Conservation (phyloP, 2,888 invertebrate genomes). For the Lumbricus terrestris region DNA sequence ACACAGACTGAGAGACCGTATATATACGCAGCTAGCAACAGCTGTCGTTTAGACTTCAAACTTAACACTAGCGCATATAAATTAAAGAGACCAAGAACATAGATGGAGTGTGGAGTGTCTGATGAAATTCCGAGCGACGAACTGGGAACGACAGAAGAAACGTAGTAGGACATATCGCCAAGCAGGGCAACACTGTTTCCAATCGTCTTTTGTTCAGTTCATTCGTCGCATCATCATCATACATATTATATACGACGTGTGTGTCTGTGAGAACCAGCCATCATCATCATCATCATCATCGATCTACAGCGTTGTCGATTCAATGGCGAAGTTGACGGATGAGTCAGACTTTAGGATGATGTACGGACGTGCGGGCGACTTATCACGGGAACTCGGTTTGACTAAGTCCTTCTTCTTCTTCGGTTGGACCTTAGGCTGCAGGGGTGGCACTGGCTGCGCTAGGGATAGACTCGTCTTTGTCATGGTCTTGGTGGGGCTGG, state of each 20-base stretch:
- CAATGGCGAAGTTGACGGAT: conserved; percentile 13
- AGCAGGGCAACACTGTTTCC: not conserved
- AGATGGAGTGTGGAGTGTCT: not conserved
- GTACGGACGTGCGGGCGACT: conserved; percentile 4
- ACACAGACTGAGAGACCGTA: not conserved
- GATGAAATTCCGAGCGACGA: not conserved
- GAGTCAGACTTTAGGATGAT: not conserved
- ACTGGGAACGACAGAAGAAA: not conserved
- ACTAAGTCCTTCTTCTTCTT: not conserved
- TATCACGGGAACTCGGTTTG: not conserved
- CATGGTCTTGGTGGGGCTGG: too few species aligned
- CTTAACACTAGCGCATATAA: not conserved
- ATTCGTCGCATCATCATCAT: not conserved
- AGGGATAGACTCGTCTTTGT: not conserved
- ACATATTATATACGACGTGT: not conserved
- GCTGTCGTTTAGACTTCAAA: not conserved
- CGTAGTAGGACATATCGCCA: not conserved
- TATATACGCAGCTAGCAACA: not conserved
- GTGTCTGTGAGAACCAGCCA: not conserved
- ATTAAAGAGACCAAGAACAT: not conserved
- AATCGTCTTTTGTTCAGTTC: not conserved
- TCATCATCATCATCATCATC: not conserved
- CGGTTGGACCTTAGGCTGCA: not conserved
- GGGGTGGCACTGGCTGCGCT: not conserved
- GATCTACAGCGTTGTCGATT: not conserved